These are phyloP conservation scores for Oncorhynchus mykiss DNA, from an alignment of 2,113 vertebrate genomes.

Conservation along the genomic window DNA sequence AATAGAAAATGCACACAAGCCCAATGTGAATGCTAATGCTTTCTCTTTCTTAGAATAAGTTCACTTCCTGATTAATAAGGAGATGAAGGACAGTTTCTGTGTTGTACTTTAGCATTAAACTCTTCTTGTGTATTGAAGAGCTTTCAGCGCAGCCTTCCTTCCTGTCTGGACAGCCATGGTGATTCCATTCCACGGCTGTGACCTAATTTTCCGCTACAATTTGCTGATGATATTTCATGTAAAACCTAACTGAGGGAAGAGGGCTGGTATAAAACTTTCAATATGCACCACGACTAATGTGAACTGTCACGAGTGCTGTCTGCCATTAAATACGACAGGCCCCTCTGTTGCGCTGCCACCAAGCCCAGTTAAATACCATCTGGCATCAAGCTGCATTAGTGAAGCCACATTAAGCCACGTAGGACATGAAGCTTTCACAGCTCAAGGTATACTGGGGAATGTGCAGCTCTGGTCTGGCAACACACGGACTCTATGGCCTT, in stretches of 20 bases:
- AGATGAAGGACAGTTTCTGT: background rate
- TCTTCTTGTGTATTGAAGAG: slow-evolving; percentile 8
- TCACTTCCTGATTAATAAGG: background rate
- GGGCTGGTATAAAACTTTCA: slow-evolving; percentile 22
- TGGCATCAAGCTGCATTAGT: slow-evolving; percentile 40
- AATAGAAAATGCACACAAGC: slow-evolving; percentile 4
- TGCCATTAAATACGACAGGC: slow-evolving; percentile 23
- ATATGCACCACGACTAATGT: slow-evolving; percentile 26
- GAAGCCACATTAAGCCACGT: slow-evolving; percentile 35
- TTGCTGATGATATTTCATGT: slow-evolving; percentile 32
- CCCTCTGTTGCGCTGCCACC: slow-evolving; percentile 12
- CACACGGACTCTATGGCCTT: background rate
- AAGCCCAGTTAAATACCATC: slow-evolving; percentile 32
- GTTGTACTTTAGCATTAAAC: slow-evolving; percentile 20
- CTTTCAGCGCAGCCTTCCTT: slow-evolving; percentile 4
- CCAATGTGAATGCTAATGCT: background rate
- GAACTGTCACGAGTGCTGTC: slow-evolving; percentile 26
- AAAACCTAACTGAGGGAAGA: slow-evolving; percentile 9
- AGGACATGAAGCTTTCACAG: slow-evolving; percentile 36
- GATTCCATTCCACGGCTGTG: slow-evolving; percentile 11
- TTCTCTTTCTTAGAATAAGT: background rate
- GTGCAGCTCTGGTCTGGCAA: slow-evolving; percentile 10
- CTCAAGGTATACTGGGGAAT: slow-evolving; percentile 30
- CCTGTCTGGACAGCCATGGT: background rate
- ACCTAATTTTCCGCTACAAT: slow-evolving; percentile 26